A percentile compares a stretch with the other conserved stretches of the same genome.
These are phyloP conservation scores for Cyrtonyx montezumae DNA, from an alignment of 2,113 vertebrate genomes.

Conservation along the genomic window DNA sequence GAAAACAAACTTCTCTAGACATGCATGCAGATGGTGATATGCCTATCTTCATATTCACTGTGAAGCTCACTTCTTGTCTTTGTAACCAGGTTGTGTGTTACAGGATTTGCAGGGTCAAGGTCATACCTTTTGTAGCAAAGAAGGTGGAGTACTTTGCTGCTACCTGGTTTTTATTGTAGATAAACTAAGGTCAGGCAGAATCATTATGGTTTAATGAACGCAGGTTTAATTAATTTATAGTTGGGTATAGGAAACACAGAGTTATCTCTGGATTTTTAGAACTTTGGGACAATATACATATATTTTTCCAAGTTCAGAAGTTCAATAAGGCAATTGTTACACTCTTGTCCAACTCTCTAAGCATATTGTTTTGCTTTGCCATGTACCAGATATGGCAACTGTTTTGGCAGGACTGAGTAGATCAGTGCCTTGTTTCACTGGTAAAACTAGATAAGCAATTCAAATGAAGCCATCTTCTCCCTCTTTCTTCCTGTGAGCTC, in stretches of 20 bases:
- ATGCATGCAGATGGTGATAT: not conserved
- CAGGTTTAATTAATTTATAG: conserved; percentile 18
- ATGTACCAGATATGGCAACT: not conserved
- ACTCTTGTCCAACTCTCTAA: not conserved
- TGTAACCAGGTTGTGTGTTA: not conserved
- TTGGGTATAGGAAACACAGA: not conserved
- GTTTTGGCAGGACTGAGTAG: not conserved
- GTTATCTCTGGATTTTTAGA: not conserved
- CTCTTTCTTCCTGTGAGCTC: not conserved
- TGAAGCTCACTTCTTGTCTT: not conserved
- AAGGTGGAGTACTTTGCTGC: not conserved
- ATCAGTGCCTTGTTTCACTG: not conserved
- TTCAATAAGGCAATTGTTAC: not conserved
- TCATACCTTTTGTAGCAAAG: not conserved
- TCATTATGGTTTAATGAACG: not conserved
- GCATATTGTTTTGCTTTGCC: not conserved
- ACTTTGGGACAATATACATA: not conserved
- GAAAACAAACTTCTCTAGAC: not conserved
- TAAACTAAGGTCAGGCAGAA: not conserved
- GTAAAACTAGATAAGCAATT: not conserved
- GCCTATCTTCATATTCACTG: not conserved
- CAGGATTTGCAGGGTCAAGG: not conserved
- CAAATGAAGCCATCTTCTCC: not conserved
- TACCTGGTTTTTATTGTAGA: not conserved
- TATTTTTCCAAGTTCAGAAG: not conserved